Base-by-base conservation (phyloP, 2,113 vertebrate species). In the Odontophorus gujanensis region DNA sequence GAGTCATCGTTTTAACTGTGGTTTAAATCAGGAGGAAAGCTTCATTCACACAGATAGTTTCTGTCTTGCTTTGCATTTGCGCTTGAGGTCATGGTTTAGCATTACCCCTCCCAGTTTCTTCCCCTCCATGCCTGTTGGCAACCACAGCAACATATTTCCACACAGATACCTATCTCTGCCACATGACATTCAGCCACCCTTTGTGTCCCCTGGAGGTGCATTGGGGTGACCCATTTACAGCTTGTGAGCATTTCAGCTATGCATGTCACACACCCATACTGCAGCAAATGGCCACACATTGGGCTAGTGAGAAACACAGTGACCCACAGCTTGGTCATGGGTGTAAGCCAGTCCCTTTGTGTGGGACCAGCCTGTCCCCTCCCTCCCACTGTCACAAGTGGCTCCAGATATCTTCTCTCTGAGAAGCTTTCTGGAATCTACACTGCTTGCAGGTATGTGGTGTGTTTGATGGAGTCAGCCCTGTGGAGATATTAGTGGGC, bases 301-400 rank as follows among this genome's bases (percentile, higher is more conserved):
- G 42, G 42, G 10, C 55, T 55, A 30, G 36, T n/a, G 63, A 85
- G 72, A 53, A 55, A 51, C 2, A 0, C 0, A 1, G 63, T 32
- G 58, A 20, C 45, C 36, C 7, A 1, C 66, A 81, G 71, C 43
- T 57, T 1, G 0, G n/a, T 74, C 0, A 0, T 12, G 74, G 18
- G 17, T 0, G 0, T 38, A 25, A 59, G 59, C 13, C 50, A 8
- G 63, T 51, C 58, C 24, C 40, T 38, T 1, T 0, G 0, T 34
- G 34, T 42, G 85, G 75, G 69, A 71, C 66, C 81, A 50, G 66
- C 53, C 43, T 1, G 1, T 69, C 53, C 53, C 32, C n/a, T 90
- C 75, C 57, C 58, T 82, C 58, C 43, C 28, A 1, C 48, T 12
- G 20, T 51, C 78, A 38, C 1, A 0, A 22, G 26, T 0, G 0